phyloP scores from a whole-genome alignment of 2,113 vertebrate genomes.

The Oryzias celebensis region DNA sequence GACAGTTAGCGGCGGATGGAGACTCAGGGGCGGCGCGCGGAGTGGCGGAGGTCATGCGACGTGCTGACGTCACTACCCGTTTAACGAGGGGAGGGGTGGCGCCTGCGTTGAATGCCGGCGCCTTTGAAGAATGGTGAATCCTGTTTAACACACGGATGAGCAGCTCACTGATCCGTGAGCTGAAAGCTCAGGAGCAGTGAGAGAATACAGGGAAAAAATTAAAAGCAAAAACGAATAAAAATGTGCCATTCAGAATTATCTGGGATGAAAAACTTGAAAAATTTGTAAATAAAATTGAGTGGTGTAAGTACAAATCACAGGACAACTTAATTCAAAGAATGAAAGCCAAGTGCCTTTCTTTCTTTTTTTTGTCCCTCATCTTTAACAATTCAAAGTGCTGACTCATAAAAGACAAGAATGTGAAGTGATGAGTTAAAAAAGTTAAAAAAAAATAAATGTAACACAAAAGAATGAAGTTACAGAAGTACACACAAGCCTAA shows the following conservation, averaged over 20 bases:
- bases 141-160: constrained; percentile 54
- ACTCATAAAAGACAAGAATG: constrained; percentile 26
- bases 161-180: constrained; percentile 54
- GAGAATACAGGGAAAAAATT: background rate
- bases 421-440: background rate
- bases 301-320: background rate
- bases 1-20: constrained; percentile 10
- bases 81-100: constrained; percentile 7
- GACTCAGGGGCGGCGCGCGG: background rate
- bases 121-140: constrained; percentile 61
- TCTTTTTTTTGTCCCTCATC: background rate
- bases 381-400: constrained; percentile 47
- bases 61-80: constrained; percentile 29
- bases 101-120: constrained; percentile 14
- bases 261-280: too few species aligned
- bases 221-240: background rate
- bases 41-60: constrained; percentile 14
- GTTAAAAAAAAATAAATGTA: background rate
- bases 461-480: background rate
- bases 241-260: too few species aligned
- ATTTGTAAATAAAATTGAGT: background rate
- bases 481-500: background rate
- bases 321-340: background rate
- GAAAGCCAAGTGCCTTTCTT: background rate
- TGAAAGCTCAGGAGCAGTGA: constrained; percentile 5